Evolutionary conservation across 2,113 vertebrate species (phyloP).

Genomic region (Rhynchomys soricoides): DNA sequence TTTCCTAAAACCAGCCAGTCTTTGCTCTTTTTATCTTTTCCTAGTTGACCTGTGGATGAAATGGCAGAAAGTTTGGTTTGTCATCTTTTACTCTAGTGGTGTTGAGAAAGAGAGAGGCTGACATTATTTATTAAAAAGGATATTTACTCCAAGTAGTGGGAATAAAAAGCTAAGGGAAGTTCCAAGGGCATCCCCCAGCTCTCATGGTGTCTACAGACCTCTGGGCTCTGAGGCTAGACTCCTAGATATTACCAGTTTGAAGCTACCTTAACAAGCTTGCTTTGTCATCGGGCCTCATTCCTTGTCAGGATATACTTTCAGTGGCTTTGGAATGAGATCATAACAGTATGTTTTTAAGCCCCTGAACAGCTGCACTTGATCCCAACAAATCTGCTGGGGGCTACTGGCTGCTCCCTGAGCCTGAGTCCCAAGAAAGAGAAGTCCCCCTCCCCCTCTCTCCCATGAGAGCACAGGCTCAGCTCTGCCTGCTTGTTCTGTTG

Average conservation of each 20-base stretch:
- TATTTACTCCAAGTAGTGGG: background rate
- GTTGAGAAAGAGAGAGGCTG: background rate
- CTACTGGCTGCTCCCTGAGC: background rate
- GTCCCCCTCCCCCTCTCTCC: background rate
- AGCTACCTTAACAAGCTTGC: accelerated
- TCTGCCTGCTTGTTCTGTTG: background rate
- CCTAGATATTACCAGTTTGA: accelerated
- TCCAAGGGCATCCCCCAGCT: background rate
- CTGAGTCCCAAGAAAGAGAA: background rate
- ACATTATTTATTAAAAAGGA: background rate
- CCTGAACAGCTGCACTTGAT: constrained; percentile 7
- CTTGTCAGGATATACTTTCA: background rate
- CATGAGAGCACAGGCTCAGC: background rate
- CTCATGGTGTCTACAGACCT: accelerated
- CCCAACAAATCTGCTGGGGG: background rate
- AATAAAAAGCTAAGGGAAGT: background rate
- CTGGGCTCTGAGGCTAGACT: background rate
- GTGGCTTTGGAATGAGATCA: constrained; percentile 9
- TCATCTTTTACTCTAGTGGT: background rate
- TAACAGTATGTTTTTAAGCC: background rate
- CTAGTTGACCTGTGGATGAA: background rate
- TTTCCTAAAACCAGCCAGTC: background rate
- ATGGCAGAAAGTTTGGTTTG: background rate
- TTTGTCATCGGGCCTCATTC: background rate
- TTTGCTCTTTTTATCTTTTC: background rate